Base-by-base conservation (phyloP, 2,888 invertebrate genomes). In the Plusia festucae region DNA sequence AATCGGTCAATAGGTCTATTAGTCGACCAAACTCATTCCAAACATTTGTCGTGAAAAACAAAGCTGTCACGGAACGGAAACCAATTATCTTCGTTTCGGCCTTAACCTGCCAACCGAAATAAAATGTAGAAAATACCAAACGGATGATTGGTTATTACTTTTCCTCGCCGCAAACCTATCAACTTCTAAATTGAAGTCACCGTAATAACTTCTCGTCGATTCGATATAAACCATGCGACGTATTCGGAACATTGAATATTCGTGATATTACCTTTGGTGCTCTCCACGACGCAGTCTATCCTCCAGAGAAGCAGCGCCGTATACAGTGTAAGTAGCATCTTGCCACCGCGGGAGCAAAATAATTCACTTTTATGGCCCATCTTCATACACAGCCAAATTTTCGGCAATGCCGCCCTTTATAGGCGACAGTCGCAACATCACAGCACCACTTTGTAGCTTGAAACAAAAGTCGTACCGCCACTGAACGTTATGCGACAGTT, bases 251-350 rank as follows among this genome's bases (percentile, higher is more conserved):
- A 80, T 65, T 73, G 70, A 78, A 70, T 65, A 78, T 65, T 76
- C 67, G 73, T 63, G 70, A 63, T 77, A 83, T 90, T 90, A 94
- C 94, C 94, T 93, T 92, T 94, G 68, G 93, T 92, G 81, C 93
- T 94, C 79, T 93, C 94, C 71, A 93, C 95, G 79, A 90, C 89
- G 76, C 90, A 91, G 89, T 94, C 93, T 75, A 93, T 87, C 84
- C 92, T 91, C 93, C 93, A 94, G 73, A 94, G 90, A 81, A 94
- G 90, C 77, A 95, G 78, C 60, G 91, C 90, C 60, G 88, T 84
- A 83, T 90, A 94, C 60, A 93, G 66, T 64, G 91, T 92, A 72
- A 92, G 88, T 66, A 94, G 86, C 93, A 94, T 94, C 85, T 93
- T 94, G 91, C 87, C 82, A 76, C 85, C 83, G 68, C 87, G 82